Evolutionary conservation across 2,113 vertebrate species (phyloP).

Genomic region (Cisticola juncidis): DNA sequence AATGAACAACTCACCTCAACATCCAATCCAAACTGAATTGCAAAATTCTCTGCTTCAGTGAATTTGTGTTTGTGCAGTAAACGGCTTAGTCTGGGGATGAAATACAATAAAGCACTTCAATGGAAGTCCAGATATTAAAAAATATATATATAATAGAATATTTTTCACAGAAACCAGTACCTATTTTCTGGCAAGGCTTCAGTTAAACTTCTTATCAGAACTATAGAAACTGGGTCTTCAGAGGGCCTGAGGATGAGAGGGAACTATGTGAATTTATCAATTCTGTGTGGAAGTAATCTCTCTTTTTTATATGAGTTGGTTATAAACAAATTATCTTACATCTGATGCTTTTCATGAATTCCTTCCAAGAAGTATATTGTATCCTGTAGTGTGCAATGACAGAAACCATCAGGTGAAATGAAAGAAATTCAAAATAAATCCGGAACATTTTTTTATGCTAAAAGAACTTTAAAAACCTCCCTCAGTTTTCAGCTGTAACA

Average conservation of each 20-base stretch:
- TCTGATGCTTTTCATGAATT: slow-evolving; percentile 76
- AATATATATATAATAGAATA: fast-evolving
- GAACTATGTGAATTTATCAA: neutral
- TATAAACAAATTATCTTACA: slow-evolving; percentile 72
- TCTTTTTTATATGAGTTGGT: neutral
- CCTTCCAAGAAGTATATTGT: slow-evolving; percentile 91
- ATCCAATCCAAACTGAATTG: slow-evolving; percentile 90
- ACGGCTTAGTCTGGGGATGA: slow-evolving; percentile 83
- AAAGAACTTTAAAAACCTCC: neutral
- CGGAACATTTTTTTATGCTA: neutral
- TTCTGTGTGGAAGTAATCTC: neutral
- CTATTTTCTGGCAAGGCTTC: slow-evolving; percentile 96
- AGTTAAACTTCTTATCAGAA: slow-evolving; percentile 90
- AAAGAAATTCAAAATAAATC: neutral
- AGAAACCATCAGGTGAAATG: neutral
- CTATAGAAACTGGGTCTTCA: slow-evolving; percentile 69
- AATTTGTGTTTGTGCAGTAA: slow-evolving; percentile 94
- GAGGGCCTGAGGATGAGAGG: slow-evolving; percentile 55
- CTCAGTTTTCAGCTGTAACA: neutral
- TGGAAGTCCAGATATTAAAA: neutral
- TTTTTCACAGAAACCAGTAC: slow-evolving; percentile 60
- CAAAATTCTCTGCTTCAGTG: slow-evolving; percentile 94
- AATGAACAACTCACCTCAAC: slow-evolving; percentile 79
- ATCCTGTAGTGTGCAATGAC: slow-evolving; percentile 78
- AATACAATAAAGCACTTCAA: neutral